Conservation (phyloP, 2,113 vertebrate species). For the Zosterops borbonicus region DNA sequence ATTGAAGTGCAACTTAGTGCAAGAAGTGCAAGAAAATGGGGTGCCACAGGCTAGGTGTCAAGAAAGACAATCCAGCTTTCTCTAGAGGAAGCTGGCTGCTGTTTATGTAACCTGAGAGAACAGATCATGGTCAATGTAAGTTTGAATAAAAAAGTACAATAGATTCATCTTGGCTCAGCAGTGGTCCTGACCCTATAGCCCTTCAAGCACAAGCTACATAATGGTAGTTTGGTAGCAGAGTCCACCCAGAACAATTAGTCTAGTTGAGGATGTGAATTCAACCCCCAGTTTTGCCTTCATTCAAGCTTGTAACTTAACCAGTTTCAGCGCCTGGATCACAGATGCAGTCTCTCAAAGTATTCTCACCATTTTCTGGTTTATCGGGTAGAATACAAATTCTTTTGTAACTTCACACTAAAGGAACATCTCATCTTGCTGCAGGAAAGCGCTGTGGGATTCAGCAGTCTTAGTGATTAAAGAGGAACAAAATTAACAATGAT, state of each 20-base stretch:
- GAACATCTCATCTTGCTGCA: background rate
- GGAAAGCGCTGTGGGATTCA: background rate
- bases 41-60: background rate
- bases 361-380: background rate
- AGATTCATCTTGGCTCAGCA: background rate
- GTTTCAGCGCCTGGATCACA: background rate
- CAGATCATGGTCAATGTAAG: background rate
- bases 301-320: background rate
- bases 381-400: background rate
- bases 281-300: background rate
- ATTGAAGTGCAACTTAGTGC: background rate
- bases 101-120: background rate
- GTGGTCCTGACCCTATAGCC: background rate
- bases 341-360: background rate
- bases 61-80: background rate
- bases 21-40: background rate
- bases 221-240: background rate
- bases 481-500: background rate
- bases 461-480: background rate
- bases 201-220: rapidly evolving
- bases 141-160: background rate
- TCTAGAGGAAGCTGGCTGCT: background rate
- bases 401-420: background rate
- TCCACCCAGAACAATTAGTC: background rate
- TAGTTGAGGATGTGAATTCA: background rate